Evolutionary conservation across 2,797 vertebrate species (phyloP).

Genomic region (Staurois parvus): DNA sequence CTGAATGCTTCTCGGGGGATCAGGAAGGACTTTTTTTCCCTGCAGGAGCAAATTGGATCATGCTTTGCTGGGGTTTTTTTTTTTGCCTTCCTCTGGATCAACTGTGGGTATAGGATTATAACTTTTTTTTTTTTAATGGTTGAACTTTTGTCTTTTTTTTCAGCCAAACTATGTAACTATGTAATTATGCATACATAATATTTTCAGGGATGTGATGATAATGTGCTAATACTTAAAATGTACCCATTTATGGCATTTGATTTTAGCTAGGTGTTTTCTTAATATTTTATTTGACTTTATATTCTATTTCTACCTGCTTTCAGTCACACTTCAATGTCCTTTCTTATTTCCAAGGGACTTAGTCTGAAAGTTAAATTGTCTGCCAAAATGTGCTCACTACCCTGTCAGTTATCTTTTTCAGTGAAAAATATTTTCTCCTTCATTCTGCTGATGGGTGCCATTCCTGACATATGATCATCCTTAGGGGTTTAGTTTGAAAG

Average conservation of each 20-base stretch:
- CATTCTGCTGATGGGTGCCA: slow-evolving; percentile 57
- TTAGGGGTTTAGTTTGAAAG: slow-evolving; percentile 51
- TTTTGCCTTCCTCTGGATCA: no score
- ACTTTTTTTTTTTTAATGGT: no score
- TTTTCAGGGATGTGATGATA: no score
- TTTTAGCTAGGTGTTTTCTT: slow-evolving; percentile 25
- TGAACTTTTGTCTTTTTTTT: no score
- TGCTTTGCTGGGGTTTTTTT: no score
- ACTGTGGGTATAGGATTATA: no score
- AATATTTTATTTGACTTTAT: slow-evolving; percentile 22
- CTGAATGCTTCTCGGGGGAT: no score
- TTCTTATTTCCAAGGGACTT: slow-evolving; percentile 56
- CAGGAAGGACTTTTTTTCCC: no score
- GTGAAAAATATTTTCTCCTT: slow-evolving; percentile 58
- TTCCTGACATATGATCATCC: slow-evolving; percentile 47
- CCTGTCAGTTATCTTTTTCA: slow-evolving; percentile 59
- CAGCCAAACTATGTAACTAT: no score
- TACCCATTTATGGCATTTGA: slow-evolving; percentile 8
- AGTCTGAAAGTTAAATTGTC: slow-evolving; percentile 60
- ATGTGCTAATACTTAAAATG: not conserved
- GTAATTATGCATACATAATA: no score
- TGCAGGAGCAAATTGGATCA: no score
- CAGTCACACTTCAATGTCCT: slow-evolving; percentile 53
- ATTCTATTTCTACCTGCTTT: slow-evolving; percentile 38
- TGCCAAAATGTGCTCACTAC: slow-evolving; percentile 59